Percentiles rank a stretch among this genome's conserved stretches.
Conservation (phyloP, 1,140 invertebrate genomes). For the Bactericera cockerelli region DNA sequence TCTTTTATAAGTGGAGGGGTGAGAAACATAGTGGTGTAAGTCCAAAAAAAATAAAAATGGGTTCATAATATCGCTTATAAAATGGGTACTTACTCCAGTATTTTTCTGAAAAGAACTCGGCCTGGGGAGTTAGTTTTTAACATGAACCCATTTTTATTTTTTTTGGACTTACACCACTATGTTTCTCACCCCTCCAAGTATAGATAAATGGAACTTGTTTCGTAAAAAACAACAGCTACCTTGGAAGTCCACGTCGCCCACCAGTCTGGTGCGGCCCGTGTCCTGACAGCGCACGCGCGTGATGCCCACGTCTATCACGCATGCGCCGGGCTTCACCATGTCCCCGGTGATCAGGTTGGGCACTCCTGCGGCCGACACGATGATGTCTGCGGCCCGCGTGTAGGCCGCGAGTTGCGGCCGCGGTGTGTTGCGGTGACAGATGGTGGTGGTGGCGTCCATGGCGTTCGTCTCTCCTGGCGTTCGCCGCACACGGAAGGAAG, state of each 20-base stretch:
- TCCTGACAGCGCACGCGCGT: constrained; percentile 45
- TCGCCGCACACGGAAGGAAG: too few species aligned
- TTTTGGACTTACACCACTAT: too few species aligned
- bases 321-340: constrained; percentile 78
- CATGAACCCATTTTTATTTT: too few species aligned
- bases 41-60: too few species aligned
- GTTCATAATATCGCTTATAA: too few species aligned
- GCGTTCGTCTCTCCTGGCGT: constrained; percentile 39
- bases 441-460: constrained; percentile 69
- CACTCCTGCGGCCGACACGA: constrained; percentile 64
- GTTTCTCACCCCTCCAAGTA: too few species aligned
- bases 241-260: constrained; percentile 79
- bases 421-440: constrained; percentile 75
- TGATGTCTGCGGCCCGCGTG: constrained; percentile 60
- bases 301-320: constrained; percentile 77
- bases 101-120: too few species aligned
- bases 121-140: too few species aligned
- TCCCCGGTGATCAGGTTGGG: constrained; percentile 62
- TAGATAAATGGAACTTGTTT: too few species aligned
- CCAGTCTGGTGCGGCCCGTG: constrained; percentile 51
- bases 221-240: constrained; percentile 31
- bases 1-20: too few species aligned
- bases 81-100: too few species aligned
- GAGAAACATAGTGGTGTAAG: too few species aligned
- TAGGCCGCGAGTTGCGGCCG: constrained; percentile 48